Base-by-base conservation (phyloP, 2,888 invertebrate genomes). In the Actias luna region DNA sequence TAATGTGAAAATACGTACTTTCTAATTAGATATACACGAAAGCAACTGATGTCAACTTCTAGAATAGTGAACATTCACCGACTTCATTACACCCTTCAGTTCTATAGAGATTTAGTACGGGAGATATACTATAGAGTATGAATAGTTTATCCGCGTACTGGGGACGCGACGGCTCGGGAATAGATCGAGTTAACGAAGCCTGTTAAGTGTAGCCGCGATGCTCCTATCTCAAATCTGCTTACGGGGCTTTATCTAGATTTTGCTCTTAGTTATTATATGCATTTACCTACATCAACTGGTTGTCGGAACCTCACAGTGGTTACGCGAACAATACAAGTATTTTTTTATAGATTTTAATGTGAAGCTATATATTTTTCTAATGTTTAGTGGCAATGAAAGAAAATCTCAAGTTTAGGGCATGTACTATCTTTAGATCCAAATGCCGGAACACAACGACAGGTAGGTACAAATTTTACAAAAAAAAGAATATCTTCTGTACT, bases 171-270 rank as follows among this genome's bases (percentile, higher is more conserved):
- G 72, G 71, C 70, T 68, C 68, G 69, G 75, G 68, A 71, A 68
- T 68, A 73, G 78, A 79, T 83, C 72, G 73, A 74, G 76, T 78
- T 87, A 86, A 85, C 79, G 83, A 85, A 83, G 83, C 82, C 74
- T 74, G 80, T 82, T 85, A 82, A 73, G 74, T 67, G 69, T 69
- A 64, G 65, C 69, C 74, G 69, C 70, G 74, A 74, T 73, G 72
- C 65, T 74, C 71, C 68, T 70, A 66, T 77, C 73, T 77, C 69
- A 80, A 77, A 83, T 80, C 79, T 80, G 79, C 82, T 81, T 79
- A 80, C 75, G 62, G 55, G 69, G 74, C 75, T 77, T 73, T 74
- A 67, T 76, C 73, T 74, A 72, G 74, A 66, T 67, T 71, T 64
- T 68, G 63, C 67, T 67, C 69, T 66, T 63, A 55, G 65, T 55